phyloP scores from a whole-genome alignment of 1,140 invertebrate species.

The Drosophila nasuta region DNA sequence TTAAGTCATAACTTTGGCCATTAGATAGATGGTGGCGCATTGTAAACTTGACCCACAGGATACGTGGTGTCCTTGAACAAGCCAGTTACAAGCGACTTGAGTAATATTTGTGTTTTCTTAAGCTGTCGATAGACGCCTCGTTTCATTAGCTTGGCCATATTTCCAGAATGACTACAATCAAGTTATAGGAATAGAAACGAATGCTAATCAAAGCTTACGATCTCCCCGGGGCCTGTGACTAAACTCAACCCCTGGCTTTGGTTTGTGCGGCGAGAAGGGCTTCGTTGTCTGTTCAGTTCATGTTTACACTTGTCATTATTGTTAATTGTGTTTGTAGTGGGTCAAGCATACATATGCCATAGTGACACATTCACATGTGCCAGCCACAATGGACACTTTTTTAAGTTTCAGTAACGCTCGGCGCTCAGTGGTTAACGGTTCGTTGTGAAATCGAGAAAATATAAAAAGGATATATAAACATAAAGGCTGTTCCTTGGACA shows the following conservation, averaged over 20 bases:
- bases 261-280: not conserved
- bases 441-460: constrained; percentile 11
- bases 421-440: constrained; percentile 51
- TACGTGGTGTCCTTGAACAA: constrained; percentile 30
- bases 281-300: constrained; percentile 52
- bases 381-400: constrained; percentile 20
- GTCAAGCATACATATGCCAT: constrained; percentile 58
- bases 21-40: not conserved
- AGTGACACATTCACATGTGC: constrained; percentile 58
- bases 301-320: constrained; percentile 83
- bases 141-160: constrained; percentile 33
- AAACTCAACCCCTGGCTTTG: too few relatives aligned
- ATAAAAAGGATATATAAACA: not conserved
- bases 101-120: constrained; percentile 44
- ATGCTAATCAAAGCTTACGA: constrained; percentile 67
- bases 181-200: constrained; percentile 15
- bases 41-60: constrained; percentile 55
- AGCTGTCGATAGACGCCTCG: constrained; percentile 22
- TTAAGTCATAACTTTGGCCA: constrained; percentile 15
- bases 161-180: constrained; percentile 6
- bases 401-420: constrained; percentile 54
- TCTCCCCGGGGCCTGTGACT: constrained; percentile 43
- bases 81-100: constrained; percentile 13
- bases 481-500: constrained; percentile 40
- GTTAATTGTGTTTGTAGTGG: constrained; percentile 76